Conservation (phyloP, 2,797 vertebrate species). For the Myotis planiceps region DNA sequence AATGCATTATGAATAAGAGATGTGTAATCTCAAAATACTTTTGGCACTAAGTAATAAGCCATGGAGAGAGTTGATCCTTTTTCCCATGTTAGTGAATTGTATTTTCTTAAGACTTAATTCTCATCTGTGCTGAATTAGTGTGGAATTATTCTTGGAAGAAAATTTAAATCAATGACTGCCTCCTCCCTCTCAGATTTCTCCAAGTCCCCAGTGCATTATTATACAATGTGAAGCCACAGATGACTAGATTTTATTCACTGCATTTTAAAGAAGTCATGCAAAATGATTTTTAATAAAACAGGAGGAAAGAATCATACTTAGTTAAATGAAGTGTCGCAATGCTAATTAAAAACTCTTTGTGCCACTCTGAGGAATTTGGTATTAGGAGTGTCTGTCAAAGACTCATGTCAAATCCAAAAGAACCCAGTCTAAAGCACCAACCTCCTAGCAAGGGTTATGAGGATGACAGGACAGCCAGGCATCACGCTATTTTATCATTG, state of each 20-base stretch:
- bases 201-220: constrained; percentile 44
- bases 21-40: constrained; percentile 50
- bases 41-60: constrained; percentile 51
- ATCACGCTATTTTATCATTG: not conserved
- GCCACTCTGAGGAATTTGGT: constrained; percentile 2
- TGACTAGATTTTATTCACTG: constrained; percentile 56
- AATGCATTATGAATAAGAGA: constrained; percentile 27
- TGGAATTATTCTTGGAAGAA: constrained; percentile 69
- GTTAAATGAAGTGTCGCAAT: constrained; percentile 62
- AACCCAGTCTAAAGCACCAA: constrained; percentile 3
- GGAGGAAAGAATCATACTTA: constrained; percentile 65
- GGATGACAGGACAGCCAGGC: not conserved
- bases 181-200: not conserved
- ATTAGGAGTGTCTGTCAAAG: constrained; percentile 37
- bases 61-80: constrained; percentile 37
- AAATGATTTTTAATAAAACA: constrained; percentile 64
- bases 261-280: constrained; percentile 60
- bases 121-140: constrained; percentile 67
- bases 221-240: constrained; percentile 45
- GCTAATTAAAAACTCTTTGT: constrained; percentile 57
- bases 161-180: constrained; percentile 44
- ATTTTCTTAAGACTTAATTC: constrained; percentile 59
- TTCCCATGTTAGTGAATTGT: constrained; percentile 47
- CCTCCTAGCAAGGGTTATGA: not conserved
- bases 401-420: constrained; percentile 3